phyloP scores from a whole-genome alignment of 2,113 vertebrate species.

The Gadus chalcogrammus region DNA sequence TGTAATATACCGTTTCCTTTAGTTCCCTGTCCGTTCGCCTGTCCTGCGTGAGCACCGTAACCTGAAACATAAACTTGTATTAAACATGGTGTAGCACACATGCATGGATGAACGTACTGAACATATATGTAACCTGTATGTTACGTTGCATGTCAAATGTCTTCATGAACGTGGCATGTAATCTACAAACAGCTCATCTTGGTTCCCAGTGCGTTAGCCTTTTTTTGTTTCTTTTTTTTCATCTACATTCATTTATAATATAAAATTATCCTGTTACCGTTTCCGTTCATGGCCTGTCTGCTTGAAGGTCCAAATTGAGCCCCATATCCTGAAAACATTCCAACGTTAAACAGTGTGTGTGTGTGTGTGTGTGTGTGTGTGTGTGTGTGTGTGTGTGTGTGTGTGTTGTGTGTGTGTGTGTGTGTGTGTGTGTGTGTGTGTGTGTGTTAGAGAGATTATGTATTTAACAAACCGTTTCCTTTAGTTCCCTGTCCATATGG shows the following conservation, averaged over 20 bases:
- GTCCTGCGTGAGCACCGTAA: slow-evolving; percentile 9
- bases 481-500: slow-evolving; percentile 27
- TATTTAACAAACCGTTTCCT: slow-evolving; percentile 22
- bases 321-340: slow-evolving; percentile 24
- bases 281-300: slow-evolving; percentile 49
- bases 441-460: not conserved
- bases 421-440: not conserved
- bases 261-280: not conserved
- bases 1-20: slow-evolving; percentile 35
- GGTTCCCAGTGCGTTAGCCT: no score
- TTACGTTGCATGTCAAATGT: no score
- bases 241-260: no score
- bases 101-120: no score
- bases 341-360: not conserved
- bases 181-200: no score
- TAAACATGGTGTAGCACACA: not conserved
- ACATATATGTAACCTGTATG: no score
- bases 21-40: slow-evolving; percentile 13
- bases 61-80: slow-evolving; percentile 12
- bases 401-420: not conserved
- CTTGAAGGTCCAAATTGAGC: slow-evolving; percentile 27
- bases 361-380: not conserved
- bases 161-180: no score
- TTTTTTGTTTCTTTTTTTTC: no score
- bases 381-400: no score